Evolutionary conservation across 2,888 invertebrate genomes (phyloP), one percentile per base, ranked within the genome.

Genomic region (Dinocampus coccinellae): DNA sequence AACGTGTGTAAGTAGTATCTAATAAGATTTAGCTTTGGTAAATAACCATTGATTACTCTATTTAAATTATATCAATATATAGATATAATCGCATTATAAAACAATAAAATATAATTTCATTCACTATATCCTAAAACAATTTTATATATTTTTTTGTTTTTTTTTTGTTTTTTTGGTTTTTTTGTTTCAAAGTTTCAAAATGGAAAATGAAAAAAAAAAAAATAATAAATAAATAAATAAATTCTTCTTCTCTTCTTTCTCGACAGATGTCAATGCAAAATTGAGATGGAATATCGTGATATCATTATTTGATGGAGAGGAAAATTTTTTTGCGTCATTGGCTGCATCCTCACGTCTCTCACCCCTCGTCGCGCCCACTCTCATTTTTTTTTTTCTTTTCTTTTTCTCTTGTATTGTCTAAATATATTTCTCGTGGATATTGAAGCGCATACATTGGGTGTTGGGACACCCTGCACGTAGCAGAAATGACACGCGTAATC

Each of bases 401-500:
- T 70, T 69, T 47, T 34, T 29, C 33, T 68, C 66, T n/a, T 26
- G 65, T 42, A 53, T 16, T 58, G 34, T 68, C 66, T 47, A 4
- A 47, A 47, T 47, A 47, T n/a, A 47, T 34, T 57, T 67, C 16
- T 57, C 58, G 33, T 52, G 57, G 26, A 29, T 57, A 26, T 34
- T 33, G 34, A 47, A 70, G 53, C 73, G 58, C 36, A 58, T 58
- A 47, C 47, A 16, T 63, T 57, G 47, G 64, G 34, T 55, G 52
- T 58, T 58, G 47, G 65, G 52, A 29, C n/a, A 29, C 60, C 42
- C 63, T 34, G 33, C 65, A 71, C 57, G 69, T 73, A 71, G 63
- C 64, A 70, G 80, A 83, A 82, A 83, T 84, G 85, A 87, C 85
- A 86, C 87, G 85, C 86, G 86, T 87, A 87, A 87, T 87, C 87